Evolutionary conservation across 1,140 invertebrate genomes (phyloP).

Genomic region (Lineus longissimus): DNA sequence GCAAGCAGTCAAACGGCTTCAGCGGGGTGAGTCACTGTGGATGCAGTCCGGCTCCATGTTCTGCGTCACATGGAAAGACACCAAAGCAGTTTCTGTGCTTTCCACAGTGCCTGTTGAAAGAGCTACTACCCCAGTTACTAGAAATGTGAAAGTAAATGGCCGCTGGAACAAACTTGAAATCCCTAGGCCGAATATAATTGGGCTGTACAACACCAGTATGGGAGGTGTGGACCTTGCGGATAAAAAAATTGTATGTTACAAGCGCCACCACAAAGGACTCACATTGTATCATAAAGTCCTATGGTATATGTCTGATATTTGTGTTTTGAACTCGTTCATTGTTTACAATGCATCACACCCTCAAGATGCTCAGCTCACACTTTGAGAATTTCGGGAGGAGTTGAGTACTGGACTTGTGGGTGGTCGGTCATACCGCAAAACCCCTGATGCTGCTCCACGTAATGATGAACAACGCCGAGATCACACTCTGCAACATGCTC

Average conservation of each 20-base stretch:
- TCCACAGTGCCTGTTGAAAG: not conserved
- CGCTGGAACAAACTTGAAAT: not conserved
- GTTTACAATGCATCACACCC: not conserved
- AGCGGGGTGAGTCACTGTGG: not conserved
- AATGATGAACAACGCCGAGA: not conserved
- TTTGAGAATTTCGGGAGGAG: not conserved
- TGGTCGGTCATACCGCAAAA: not conserved
- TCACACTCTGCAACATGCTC: not conserved
- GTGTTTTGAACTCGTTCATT: not conserved
- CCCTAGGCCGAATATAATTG: not conserved
- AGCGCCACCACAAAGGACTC: not conserved
- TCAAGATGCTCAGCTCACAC: not conserved
- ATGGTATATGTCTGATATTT: not conserved
- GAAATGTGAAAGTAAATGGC: not conserved
- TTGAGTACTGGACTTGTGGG: not conserved
- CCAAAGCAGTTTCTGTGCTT: not conserved
- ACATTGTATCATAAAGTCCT: not conserved
- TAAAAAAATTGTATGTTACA: not conserved
- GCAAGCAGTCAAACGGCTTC: not conserved
- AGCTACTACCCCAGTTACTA: not conserved
- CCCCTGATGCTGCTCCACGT: too few species aligned
- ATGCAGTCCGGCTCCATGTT: not conserved
- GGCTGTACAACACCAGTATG: not conserved
- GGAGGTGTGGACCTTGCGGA: not conserved
- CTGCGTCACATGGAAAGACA: constrained; percentile 3